phyloP scores from a whole-genome alignment of 2,797 vertebrate species.

The Cirrhinus mrigala region DNA sequence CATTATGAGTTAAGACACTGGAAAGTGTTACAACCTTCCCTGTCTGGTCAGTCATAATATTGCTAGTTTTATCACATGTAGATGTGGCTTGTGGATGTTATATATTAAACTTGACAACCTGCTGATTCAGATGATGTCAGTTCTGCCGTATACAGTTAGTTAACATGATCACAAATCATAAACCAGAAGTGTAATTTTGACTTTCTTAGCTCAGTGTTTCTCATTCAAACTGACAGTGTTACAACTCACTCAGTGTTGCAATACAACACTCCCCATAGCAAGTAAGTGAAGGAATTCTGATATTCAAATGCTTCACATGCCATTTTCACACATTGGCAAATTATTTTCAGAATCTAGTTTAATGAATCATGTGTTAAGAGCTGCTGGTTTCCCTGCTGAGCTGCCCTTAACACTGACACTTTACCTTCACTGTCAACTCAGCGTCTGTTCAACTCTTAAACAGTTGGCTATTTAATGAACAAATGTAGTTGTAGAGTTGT shows the following conservation, averaged over 20 bases:
- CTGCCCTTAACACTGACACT: not conserved
- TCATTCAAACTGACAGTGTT: not conserved
- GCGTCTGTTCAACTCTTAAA: not conserved
- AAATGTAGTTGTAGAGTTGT: not conserved
- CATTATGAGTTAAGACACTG: not conserved
- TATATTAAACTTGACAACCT: not conserved
- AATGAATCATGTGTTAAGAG: not conserved
- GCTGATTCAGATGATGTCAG: not conserved
- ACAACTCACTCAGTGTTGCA: not conserved
- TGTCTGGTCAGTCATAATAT: not conserved
- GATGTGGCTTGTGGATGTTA: not conserved
- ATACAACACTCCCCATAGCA: not conserved
- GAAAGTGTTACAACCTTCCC: not conserved
- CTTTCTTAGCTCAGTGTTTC: not conserved
- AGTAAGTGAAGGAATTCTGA: not conserved
- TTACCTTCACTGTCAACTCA: slow-evolving; percentile 13
- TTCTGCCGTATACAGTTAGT: not conserved
- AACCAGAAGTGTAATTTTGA: not conserved
- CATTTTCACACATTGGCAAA: not conserved
- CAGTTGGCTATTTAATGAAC: not conserved
- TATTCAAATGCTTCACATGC: not conserved
- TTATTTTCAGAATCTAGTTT: slow-evolving; percentile 7
- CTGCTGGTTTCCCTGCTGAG: not conserved
- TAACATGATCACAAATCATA: not conserved
- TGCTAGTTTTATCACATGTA: not conserved